Conservation (phyloP, 2,113 vertebrate genomes). For the Maccullochella peelii region DNA sequence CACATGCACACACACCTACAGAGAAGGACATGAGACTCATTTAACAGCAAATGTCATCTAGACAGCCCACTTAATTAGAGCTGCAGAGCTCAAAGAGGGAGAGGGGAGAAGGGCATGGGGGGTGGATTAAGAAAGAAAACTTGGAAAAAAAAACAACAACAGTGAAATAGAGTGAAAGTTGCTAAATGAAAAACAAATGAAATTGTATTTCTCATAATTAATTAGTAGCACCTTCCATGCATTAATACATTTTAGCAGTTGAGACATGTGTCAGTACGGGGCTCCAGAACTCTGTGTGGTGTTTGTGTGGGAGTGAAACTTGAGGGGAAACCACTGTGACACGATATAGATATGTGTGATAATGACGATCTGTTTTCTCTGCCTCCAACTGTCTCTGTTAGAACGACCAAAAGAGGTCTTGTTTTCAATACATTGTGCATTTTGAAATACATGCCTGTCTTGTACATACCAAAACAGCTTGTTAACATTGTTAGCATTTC, state of each 20-base stretch:
- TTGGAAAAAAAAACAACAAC: background rate
- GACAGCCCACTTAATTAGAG: conserved; percentile 59
- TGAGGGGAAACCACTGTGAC: background rate
- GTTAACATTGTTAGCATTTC: conserved; percentile 1
- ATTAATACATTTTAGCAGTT: background rate
- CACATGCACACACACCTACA: conserved; percentile 13
- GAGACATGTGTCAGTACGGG: conserved; percentile 13
- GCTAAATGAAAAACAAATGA: background rate
- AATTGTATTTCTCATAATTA: conserved; percentile 2
- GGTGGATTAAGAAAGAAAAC: conserved; percentile 27
- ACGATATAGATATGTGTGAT: conserved; percentile 16
- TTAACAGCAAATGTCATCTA: conserved; percentile 59
- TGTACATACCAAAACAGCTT: background rate
- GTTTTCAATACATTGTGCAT: background rate
- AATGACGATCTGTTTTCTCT: conserved; percentile 25
- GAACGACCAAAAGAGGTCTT: background rate
- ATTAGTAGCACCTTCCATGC: background rate
- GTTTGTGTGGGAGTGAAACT: conserved; percentile 40
- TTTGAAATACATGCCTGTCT: background rate
- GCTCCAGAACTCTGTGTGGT: conserved; percentile 12
- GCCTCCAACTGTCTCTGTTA: conserved; percentile 1
- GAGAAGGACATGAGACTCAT: conserved; percentile 50
- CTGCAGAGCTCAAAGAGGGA: conserved; percentile 15
- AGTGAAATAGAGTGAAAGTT: background rate
- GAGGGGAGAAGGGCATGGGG: background rate